Evolutionary conservation across 64 coral and sea anemone species (phyloP), one percentile per base, ranked within the genome.

Genomic region (Trachythela sp.): DNA sequence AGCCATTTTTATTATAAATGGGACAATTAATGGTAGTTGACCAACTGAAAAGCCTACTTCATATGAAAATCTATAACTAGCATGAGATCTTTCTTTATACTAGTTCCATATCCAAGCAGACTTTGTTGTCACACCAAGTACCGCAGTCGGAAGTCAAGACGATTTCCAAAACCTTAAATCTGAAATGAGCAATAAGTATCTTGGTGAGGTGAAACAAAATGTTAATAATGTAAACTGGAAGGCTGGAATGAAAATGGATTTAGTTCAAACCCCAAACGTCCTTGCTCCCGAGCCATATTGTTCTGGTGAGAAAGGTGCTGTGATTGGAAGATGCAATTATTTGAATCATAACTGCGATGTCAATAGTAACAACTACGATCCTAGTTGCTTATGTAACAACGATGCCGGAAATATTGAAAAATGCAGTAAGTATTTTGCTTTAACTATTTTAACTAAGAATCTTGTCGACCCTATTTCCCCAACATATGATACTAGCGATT

Each of bases 231-330:
- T 58, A 26, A 11, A 92, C 92, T 24, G 90, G 95, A 90, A 90
- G 72, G 18, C 67, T 88, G 3, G 42, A 94, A 2, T 85, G 92
- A 85, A 50, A 56, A 1, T 90, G 84, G 14, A 88, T 70, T 26
- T 87, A 86, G 32, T 85, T 92, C 20, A 88, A 88, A 15, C 94
- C 89, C 86, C 71, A 91, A 49, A 88, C 8, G 4, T 97, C 89
- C 20, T 86, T 4, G 32, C 94, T 22, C 92, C 95, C 8, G 95
- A 97, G 70, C 92, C 92, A 0, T 97, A 94, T 18, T 97, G 95
- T 37, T 97, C 92, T 13, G 92, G 90, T 27, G 26, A 7, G 5
- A 71, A 59, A 20, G 95, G 95, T 2, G 87, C 95, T 26, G 92
- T 97, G 1, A 43, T 97, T n/a, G 92, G 95, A 5, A 97, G 60